Conservation (phyloP, 2,113 vertebrate species). For the Rhineura floridana region DNA sequence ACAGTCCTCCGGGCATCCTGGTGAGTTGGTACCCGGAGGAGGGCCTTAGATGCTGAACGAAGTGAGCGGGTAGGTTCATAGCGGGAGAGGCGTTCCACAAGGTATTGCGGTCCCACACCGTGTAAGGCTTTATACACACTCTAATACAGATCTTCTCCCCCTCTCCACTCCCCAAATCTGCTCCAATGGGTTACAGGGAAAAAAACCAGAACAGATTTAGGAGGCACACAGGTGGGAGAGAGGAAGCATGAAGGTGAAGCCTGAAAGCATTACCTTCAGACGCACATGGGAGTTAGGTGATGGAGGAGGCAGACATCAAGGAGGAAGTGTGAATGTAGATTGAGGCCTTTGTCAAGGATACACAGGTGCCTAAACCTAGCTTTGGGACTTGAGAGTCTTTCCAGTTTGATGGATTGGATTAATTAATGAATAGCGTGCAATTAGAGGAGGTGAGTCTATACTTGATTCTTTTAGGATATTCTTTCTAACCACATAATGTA, state of each 20-base stretch:
- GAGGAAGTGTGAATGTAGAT: not conserved
- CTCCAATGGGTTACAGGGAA: too few relatives aligned
- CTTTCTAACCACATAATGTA: not conserved
- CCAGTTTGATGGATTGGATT: not conserved
- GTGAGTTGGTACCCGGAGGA: too few relatives aligned
- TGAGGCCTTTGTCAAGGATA: not conserved
- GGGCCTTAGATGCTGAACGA: too few relatives aligned
- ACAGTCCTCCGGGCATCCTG: too few relatives aligned
- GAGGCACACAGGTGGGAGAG: not conserved
- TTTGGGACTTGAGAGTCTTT: not conserved
- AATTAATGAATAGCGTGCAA: not conserved
- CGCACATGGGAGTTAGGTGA: not conserved
- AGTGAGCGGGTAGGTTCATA: too few relatives aligned
- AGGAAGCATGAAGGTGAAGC: not conserved
- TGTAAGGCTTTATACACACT: too few relatives aligned
- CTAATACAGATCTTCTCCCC: too few relatives aligned
- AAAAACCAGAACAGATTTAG: too few relatives aligned
- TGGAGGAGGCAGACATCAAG: not conserved
- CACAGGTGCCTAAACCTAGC: not conserved
- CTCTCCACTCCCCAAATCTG: too few relatives aligned
- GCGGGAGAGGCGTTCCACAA: too few relatives aligned
- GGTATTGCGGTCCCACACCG: too few relatives aligned
- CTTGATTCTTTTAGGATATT: not conserved
- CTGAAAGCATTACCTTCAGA: not conserved
- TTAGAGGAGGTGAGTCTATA: not conserved